phyloP scores from a whole-genome alignment of 1,140 invertebrate species.

The Phymorhynchus buccinoides region DNA sequence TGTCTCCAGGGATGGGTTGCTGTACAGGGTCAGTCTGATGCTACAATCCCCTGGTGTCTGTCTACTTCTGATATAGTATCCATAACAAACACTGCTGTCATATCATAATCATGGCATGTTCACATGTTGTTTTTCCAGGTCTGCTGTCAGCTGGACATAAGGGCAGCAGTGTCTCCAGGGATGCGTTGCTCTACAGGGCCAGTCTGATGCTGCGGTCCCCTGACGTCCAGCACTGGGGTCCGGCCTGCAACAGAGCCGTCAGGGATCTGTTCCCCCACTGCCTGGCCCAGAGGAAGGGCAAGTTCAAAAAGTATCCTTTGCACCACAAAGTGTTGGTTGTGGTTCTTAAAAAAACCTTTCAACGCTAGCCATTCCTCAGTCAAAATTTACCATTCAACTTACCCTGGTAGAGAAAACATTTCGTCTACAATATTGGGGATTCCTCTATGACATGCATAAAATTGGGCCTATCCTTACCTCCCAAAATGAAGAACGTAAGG shows the following conservation, averaged over 20 bases:
- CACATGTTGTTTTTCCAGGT: conserved; percentile 52
- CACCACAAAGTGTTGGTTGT: not conserved
- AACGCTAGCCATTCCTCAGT: too few relatives aligned
- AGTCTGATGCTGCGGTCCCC: conserved; percentile 47
- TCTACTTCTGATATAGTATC: too few relatives aligned
- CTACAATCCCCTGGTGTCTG: conserved; percentile 50
- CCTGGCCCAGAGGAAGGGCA: conserved; percentile 65
- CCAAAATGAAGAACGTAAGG: too few relatives aligned
- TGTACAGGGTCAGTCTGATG: conserved; percentile 56
- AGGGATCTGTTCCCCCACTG: conserved; percentile 61
- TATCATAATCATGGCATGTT: too few relatives aligned
- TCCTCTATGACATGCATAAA: too few relatives aligned
- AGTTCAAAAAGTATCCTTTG: conserved; percentile 69
- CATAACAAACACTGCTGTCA: too few relatives aligned
- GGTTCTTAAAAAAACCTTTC: too few relatives aligned
- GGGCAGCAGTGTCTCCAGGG: conserved; percentile 57
- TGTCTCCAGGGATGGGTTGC: conserved; percentile 59
- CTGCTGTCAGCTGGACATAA: conserved; percentile 49
- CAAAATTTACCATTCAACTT: too few relatives aligned
- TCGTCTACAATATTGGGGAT: too few relatives aligned
- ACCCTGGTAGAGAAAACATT: too few relatives aligned
- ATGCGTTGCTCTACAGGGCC: conserved; percentile 59
- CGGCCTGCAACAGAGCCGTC: conserved; percentile 65
- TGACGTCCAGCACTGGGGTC: conserved; percentile 59
- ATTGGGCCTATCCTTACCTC: too few relatives aligned